These are phyloP conservation scores for Margarornis squamiger DNA, from an alignment of 2,797 vertebrate genomes.

Conservation along the genomic window DNA sequence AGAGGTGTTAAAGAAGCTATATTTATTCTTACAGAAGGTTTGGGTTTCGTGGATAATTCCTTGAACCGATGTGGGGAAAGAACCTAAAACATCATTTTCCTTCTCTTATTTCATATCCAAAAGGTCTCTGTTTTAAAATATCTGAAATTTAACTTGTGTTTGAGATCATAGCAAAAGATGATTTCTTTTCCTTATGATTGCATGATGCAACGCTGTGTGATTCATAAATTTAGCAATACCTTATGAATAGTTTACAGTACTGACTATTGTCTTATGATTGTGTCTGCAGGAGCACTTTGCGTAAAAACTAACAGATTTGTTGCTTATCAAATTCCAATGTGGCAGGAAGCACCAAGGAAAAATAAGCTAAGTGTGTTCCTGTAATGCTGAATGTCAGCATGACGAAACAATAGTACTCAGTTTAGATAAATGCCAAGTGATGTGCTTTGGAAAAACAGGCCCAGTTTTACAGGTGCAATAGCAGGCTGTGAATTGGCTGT, in stretches of 20 bases:
- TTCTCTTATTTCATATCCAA: neutral
- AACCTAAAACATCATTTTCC: neutral
- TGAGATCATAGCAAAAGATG: neutral
- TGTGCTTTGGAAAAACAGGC: neutral
- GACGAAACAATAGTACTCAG: neutral
- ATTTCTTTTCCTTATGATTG: neutral
- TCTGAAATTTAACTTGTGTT: neutral
- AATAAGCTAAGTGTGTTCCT: neutral
- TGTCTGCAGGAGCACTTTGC: neutral
- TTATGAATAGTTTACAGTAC: neutral
- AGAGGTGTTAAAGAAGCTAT: neutral
- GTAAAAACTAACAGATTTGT: neutral
- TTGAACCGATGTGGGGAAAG: neutral
- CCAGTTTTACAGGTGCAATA: neutral
- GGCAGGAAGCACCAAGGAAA: neutral
- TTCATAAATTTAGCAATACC: neutral
- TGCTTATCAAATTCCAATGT: neutral
- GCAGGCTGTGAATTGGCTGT: neutral
- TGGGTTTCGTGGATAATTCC: neutral
- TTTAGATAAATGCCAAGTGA: neutral
- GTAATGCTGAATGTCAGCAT: neutral
- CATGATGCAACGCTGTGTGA: neutral
- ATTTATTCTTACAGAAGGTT: neutral
- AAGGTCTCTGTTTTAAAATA: neutral
- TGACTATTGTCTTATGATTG: neutral